Base-by-base conservation (phyloP, 2,888 invertebrate genomes). In the Limenitis camilla region DNA sequence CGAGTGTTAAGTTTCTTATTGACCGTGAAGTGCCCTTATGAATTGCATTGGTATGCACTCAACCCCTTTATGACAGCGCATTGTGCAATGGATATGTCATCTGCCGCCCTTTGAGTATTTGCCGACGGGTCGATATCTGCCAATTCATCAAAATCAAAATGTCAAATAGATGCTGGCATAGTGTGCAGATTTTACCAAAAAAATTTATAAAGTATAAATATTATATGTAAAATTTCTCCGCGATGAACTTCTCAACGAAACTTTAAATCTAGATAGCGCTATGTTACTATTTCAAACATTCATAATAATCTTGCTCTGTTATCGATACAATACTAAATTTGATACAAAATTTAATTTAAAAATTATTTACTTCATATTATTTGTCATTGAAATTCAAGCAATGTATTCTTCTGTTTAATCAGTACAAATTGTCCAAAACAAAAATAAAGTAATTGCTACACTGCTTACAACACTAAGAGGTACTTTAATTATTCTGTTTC, bases 71-170 rank as follows among this genome's bases (percentile, higher is more conserved):
- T 74, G 69, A 68, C 65, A 62, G 64, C 67, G 72, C 67, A 78
- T 86, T 86, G 85, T 83, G 81, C 81, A 84, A 86, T 64, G 71
- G 76, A 80, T 64, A 81, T 72, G 78, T 86, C 85, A 85, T 84
- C 82, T 83, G 86, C 74, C 72, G 67, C 60, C 71, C 78, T 85
- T 86, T 86, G 83, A 81, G 63, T 56, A 64, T 72, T 69, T 65
- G 74, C 85, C 84, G 84, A 80, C 81, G 69, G 46, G 55, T 53
- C 53, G 56, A 54, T 58, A 48, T 55, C 47, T 58, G 55, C 53
- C 56, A 58, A 52, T 60, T 55, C 57, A 55, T 57, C 52, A 52
- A 52, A 52, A 57, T 52, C 51, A 32, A 57, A 54, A 52, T 48
- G 49, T 51, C 51, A 45, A 52, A 49, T 32, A 32, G 55, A 57